phyloP scores from a whole-genome alignment of 1,140 invertebrate genomes.

The Cecropterus lyciades region DNA sequence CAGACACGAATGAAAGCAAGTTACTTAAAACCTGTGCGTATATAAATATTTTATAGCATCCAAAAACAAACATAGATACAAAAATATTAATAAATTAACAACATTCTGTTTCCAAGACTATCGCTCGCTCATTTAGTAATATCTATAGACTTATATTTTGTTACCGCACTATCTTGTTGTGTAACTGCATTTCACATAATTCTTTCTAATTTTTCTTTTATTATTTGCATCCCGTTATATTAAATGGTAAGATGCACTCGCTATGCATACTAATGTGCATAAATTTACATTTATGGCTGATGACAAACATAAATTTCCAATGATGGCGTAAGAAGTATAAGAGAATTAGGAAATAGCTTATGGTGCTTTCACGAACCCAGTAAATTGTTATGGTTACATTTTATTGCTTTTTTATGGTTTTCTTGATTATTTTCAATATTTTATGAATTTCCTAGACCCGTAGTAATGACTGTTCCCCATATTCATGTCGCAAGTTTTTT shows the following conservation, averaged over 20 bases:
- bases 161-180: not conserved
- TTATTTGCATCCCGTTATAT: slow-evolving; percentile 7
- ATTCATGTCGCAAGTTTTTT: too few relatives aligned
- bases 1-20: too few relatives aligned
- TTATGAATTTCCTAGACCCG: not conserved
- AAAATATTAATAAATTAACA: too few relatives aligned
- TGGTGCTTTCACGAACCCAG: not conserved
- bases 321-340: slow-evolving; percentile 36
- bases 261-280: slow-evolving; percentile 27
- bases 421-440: not conserved
- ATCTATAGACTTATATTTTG: not conserved
- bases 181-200: slow-evolving; percentile 7
- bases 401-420: slow-evolving; percentile 1
- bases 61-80: too few relatives aligned
- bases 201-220: slow-evolving; percentile 7
- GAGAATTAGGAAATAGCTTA: slow-evolving; percentile 12
- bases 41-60: too few relatives aligned
- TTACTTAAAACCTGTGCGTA: too few relatives aligned
- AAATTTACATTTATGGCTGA: slow-evolving; percentile 32
- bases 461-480: not conserved
- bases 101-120: too few relatives aligned
- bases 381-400: not conserved
- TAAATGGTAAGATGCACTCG: slow-evolving; percentile 23
- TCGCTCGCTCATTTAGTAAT: not conserved
- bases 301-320: slow-evolving; percentile 37